These are phyloP conservation scores for Notodonta ziczac DNA, from an alignment of 2,888 invertebrate genomes.

Conservation along the genomic window DNA sequence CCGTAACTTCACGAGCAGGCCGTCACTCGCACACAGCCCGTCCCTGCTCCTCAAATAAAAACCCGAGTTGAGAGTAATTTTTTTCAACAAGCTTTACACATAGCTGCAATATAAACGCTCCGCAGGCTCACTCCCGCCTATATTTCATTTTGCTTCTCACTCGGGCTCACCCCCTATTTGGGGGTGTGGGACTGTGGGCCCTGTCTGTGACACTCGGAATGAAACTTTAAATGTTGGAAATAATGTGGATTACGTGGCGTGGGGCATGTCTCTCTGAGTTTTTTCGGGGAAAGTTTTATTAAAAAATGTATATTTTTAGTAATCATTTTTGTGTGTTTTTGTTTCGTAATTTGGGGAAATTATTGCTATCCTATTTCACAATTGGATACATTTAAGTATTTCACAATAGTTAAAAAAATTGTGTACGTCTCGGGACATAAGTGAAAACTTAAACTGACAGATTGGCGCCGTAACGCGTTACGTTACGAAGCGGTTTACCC, in stretches of 20 bases:
- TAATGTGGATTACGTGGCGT: constrained; percentile 69
- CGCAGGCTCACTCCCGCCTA: constrained; percentile 61
- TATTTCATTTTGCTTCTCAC: constrained; percentile 74
- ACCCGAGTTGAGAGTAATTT: constrained; percentile 73
- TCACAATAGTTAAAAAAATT: too few species aligned
- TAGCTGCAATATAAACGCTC: constrained; percentile 76
- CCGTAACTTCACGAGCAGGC: constrained; percentile 22
- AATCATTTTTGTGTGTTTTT: neutral
- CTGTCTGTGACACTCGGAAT: constrained; percentile 68
- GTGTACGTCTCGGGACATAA: too few species aligned
- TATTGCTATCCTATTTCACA: too few species aligned
- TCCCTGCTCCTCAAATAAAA: constrained; percentile 57
- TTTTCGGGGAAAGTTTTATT: constrained; percentile 42
- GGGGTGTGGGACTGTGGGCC: constrained; percentile 44
- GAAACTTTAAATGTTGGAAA: constrained; percentile 78
- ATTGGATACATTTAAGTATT: too few species aligned
- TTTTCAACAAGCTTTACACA: constrained; percentile 77
- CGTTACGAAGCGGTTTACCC: too few species aligned
- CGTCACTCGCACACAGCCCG: constrained; percentile 8
- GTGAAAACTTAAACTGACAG: too few species aligned
- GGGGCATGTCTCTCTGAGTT: constrained; percentile 43
- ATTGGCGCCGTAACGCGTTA: too few species aligned
- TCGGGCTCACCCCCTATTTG: constrained; percentile 41
- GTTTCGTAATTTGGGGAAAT: neutral
- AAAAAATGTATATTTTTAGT: constrained; percentile 29